Percentiles rank a stretch among this genome's conserved stretches.
phyloP scores from a whole-genome alignment of 2,113 vertebrate genomes.

The Aldabrachelys gigantea region DNA sequence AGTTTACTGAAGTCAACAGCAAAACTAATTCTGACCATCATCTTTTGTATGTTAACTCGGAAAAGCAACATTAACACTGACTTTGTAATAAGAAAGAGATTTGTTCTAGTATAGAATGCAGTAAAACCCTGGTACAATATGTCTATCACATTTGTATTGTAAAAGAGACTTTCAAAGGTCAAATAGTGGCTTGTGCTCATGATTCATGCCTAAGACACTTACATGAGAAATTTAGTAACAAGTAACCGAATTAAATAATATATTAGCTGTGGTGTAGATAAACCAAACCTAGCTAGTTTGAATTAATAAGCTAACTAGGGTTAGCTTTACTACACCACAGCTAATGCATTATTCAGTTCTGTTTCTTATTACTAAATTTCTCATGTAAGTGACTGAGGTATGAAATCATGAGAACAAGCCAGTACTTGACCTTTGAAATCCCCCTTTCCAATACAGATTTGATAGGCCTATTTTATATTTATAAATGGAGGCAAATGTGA shows the following conservation, averaged over 20 bases:
- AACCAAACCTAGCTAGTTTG: background rate
- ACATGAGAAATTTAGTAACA: rapidly evolving
- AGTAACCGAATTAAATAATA: background rate
- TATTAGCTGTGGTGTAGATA: background rate
- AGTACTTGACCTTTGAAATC: background rate
- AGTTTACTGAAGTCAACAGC: background rate
- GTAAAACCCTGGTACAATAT: background rate
- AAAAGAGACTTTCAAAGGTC: background rate
- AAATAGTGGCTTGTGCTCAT: background rate
- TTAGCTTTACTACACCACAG: background rate
- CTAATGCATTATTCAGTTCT: background rate
- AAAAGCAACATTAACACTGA: background rate
- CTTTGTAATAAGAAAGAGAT: background rate
- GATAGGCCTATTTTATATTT: background rate
- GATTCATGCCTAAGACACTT: background rate
- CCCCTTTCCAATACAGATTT: background rate
- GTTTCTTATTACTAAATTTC: background rate
- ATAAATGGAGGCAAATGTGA: background rate
- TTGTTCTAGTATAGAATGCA: background rate
- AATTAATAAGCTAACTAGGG: background rate
- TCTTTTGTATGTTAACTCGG: background rate
- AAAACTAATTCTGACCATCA: background rate
- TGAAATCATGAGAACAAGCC: background rate
- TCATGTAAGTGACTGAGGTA: background rate
- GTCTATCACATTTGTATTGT: background rate